A percentile compares a stretch with the other conserved stretches of the same genome.
Evolutionary conservation across 2,888 invertebrate genomes (phyloP).

Genomic region (Sinelater perroti): DNA sequence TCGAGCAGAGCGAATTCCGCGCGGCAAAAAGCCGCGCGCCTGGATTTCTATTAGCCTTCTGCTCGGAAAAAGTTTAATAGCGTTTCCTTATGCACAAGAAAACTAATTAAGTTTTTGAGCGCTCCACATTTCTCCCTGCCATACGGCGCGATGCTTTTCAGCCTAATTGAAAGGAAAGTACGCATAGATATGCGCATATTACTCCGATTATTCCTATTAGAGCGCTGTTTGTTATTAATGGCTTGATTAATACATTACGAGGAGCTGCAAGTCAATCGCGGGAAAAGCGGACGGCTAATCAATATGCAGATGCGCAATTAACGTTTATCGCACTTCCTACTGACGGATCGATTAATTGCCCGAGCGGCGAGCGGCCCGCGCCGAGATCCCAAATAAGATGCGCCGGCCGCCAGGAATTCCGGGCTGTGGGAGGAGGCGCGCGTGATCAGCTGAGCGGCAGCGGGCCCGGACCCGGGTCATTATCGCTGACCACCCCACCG

Average conservation of each 20-base stretch:
- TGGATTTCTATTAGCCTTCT: constrained; percentile 13
- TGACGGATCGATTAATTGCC: constrained; percentile 11
- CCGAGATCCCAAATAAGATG: background rate
- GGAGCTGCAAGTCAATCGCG: background rate
- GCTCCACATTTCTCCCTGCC: constrained; percentile 9
- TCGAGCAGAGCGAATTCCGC: too few relatives aligned
- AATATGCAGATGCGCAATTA: constrained; percentile 11
- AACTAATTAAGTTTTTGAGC: constrained; percentile 16
- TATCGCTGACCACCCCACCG: constrained; percentile 52
- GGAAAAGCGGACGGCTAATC: constrained; percentile 8
- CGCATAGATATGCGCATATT: too few relatives aligned
- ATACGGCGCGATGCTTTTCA: too few relatives aligned
- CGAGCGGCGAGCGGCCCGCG: background rate
- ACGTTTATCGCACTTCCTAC: constrained; percentile 15
- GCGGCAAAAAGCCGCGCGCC: too few relatives aligned
- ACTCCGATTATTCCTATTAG: too few relatives aligned
- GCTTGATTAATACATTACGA: background rate
- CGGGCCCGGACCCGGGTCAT: constrained; percentile 55
- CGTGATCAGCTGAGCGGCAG: constrained; percentile 56
- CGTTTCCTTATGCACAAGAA: constrained; percentile 15
- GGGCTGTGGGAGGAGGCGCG: constrained; percentile 47
- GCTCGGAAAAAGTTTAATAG: constrained; percentile 9
- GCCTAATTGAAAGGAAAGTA: too few relatives aligned
- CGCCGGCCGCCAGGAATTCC: constrained; percentile 25
- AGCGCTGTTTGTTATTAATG: too few relatives aligned